Evolutionary conservation across 1,140 invertebrate genomes (phyloP).

Genomic region (Cydia pomonella): DNA sequence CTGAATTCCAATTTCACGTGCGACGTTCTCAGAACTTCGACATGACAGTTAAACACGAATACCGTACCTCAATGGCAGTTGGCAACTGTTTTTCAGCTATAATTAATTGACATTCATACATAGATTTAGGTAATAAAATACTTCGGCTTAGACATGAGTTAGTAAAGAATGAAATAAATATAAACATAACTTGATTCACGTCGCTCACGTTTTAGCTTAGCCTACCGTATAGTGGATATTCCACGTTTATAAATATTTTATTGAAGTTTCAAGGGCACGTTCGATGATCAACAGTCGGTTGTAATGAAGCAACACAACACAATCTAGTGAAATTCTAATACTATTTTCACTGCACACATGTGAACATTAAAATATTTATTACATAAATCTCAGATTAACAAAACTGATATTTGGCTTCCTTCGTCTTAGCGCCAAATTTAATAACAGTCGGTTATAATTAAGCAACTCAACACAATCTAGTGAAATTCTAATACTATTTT

Average conservation of each 20-base stretch:
- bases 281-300: not conserved
- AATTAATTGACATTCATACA: not conserved
- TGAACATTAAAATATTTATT: not conserved
- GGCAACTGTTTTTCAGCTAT: not conserved
- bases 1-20: slow-evolving; percentile 22
- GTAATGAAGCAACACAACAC: not conserved
- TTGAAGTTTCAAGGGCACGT: not conserved
- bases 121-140: slow-evolving; percentile 27
- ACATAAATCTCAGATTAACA: not conserved
- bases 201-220: slow-evolving; percentile 4
- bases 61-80: not conserved
- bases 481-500: not conserved
- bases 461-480: not conserved
- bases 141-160: not conserved
- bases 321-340: not conserved
- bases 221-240: not conserved
- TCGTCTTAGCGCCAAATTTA: too few relatives aligned
- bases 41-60: slow-evolving; percentile 18
- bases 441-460: not conserved
- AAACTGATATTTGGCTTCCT: not conserved
- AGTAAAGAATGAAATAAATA: not conserved
- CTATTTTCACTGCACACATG: too few relatives aligned
- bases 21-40: slow-evolving; percentile 14
- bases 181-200: slow-evolving; percentile 27
- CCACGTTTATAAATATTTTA: slow-evolving; percentile 16